These are phyloP conservation scores for Cremastobaeus sp. DNA, from an alignment of 2,888 invertebrate species.

Conservation along the genomic window DNA sequence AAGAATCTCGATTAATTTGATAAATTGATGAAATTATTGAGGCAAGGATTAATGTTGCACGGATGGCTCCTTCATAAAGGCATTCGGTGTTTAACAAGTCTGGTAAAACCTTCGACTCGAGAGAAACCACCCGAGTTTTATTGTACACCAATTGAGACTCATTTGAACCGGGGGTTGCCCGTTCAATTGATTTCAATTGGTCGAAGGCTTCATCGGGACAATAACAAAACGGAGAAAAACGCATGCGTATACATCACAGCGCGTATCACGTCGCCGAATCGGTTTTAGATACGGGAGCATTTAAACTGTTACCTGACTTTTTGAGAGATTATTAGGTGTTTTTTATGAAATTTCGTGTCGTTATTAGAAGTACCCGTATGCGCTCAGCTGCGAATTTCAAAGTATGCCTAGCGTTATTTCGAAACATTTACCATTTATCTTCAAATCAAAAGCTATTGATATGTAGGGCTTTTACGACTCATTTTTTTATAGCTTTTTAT, in stretches of 20 bases:
- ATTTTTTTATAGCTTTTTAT: not conserved
- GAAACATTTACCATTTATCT: slow-evolving; percentile 29
- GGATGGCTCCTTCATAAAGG: slow-evolving; percentile 36
- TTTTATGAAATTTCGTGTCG: slow-evolving; percentile 64
- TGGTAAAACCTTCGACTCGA: slow-evolving; percentile 29
- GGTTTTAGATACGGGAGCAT: slow-evolving; percentile 76
- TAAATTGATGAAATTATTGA: slow-evolving; percentile 48
- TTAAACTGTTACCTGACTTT: slow-evolving; percentile 73
- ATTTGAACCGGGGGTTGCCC: slow-evolving; percentile 73
- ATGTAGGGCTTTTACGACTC: not conserved
- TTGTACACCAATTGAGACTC: slow-evolving; percentile 76
- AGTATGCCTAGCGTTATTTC: slow-evolving; percentile 37
- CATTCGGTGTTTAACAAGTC: slow-evolving; percentile 26
- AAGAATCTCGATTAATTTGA: slow-evolving; percentile 52
- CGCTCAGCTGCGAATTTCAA: slow-evolving; percentile 71
- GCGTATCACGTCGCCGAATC: slow-evolving; percentile 62
- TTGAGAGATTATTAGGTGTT: slow-evolving; percentile 61
- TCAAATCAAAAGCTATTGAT: slow-evolving; percentile 21
- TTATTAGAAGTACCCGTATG: slow-evolving; percentile 74
- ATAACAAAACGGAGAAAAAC: slow-evolving; percentile 44
- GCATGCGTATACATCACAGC: slow-evolving; percentile 6
- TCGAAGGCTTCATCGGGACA: slow-evolving; percentile 58
- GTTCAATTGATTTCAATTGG: slow-evolving; percentile 77
- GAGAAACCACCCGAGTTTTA: slow-evolving; percentile 64
- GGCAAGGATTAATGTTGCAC: slow-evolving; percentile 47